Percentiles rank a stretch among this genome's conserved stretches.
phyloP scores from a whole-genome alignment of 2,113 vertebrate genomes.

The Lepisosteus osseus region DNA sequence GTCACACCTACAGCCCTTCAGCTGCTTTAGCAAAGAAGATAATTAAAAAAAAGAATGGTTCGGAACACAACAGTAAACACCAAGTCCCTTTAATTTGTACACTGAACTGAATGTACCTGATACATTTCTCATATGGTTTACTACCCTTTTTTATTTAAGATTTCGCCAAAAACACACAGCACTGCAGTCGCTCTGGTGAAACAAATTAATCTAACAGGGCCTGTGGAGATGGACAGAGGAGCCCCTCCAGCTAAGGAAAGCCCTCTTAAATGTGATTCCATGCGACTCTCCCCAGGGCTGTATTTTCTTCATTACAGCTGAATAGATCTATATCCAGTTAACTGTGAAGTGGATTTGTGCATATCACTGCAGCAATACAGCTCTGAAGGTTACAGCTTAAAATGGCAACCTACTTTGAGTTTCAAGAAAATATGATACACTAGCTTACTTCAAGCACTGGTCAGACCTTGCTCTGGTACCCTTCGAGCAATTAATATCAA shows the following conservation, averaged over 20 bases:
- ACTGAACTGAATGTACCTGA: too few species aligned
- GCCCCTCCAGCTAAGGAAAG: background rate
- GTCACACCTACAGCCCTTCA: too few species aligned
- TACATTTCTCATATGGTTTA: background rate
- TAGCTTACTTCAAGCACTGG: background rate
- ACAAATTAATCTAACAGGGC: constrained; percentile 2
- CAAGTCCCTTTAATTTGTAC: too few species aligned
- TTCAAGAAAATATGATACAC: background rate
- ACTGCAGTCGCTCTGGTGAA: background rate
- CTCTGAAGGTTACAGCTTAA: background rate
- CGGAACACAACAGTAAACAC: too few species aligned
- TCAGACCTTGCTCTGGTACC: background rate
- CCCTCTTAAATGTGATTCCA: background rate
- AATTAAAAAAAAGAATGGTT: too few species aligned
- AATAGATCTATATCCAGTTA: constrained; percentile 2
- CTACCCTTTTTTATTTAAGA: background rate
- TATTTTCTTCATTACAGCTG: background rate
- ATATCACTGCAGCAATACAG: background rate
- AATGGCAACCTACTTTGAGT: background rate
- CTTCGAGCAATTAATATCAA: background rate
- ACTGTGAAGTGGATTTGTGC: constrained; percentile 2
- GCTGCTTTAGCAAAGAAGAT: too few species aligned
- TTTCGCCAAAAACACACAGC: background rate
- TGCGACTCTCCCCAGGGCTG: background rate
- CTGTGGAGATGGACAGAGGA: background rate